Evolutionary conservation across 2,888 invertebrate genomes (phyloP), one percentile per base, ranked within the genome.

Genomic region (Eudasyphora cyanicolor): DNA sequence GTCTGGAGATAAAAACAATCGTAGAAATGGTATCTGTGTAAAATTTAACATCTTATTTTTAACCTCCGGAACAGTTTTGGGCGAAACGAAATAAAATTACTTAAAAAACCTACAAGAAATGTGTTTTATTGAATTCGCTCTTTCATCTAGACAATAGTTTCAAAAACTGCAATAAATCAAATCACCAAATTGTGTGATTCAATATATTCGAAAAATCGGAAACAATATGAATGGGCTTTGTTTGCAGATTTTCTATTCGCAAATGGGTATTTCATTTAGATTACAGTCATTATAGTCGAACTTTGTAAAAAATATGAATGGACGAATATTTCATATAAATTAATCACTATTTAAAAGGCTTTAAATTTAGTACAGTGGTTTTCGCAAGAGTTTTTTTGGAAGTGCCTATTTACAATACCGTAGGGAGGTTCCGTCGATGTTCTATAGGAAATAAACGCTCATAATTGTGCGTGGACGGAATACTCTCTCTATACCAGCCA

Each of bases 1-100:
- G n/a, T n/a, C 49, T 38, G 10, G 19, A 49, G 8, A 57, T 54
- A 60, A 62, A 84, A 77, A 69, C n/a, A n/a, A n/a, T n/a, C n/a
- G n/a, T n/a, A 45, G 17, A 79, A 79, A 73, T 84, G 84, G 84
- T 84, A 84, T 84, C 84, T 84, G 84, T 80, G 82, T 80, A 69
- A 76, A 81, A n/a, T n/a, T 54, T 81, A 84, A 81, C 84, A 84
- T 84, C 84, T 75, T 19, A 73, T 71, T 42, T 42, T 4, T 67
- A 17, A 62, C 64, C 78, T 73, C 73, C 51, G 19, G 62, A 71
- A 57, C 70, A 51, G 29, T 75, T 78, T 70, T 64, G 35, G 67
- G 12, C 38, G 51, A 78, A 80, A 80, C 77, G 57, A 84, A 84
- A 84, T 80, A 80, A 82, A 82, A 76, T 79, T 76, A 74, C 42